Conservation (phyloP, 2,797 vertebrate genomes). For the Takifugu ocellatus region DNA sequence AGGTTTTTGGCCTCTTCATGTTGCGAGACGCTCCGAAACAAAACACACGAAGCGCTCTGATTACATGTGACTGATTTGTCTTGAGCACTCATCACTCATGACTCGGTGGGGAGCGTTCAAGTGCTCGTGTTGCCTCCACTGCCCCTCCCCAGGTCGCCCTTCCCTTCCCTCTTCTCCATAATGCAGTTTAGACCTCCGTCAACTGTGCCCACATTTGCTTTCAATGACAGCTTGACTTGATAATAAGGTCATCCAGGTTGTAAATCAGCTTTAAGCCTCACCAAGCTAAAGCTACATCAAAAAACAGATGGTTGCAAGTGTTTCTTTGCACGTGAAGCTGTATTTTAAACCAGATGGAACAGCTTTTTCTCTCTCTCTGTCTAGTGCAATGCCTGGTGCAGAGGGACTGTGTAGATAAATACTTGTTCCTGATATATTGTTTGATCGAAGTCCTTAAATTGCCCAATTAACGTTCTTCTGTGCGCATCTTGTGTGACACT, state of each 20-base stretch:
- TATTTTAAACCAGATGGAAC: neutral
- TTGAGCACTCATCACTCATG: constrained; percentile 73
- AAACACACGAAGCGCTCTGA: constrained; percentile 83
- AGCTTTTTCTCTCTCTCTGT: neutral
- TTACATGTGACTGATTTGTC: constrained; percentile 62
- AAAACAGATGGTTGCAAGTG: neutral
- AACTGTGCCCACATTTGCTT: constrained; percentile 16
- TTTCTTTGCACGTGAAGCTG: constrained; percentile 17
- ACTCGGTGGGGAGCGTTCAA: constrained; percentile 77
- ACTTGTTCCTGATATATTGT: too few species aligned
- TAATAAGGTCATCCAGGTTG: neutral
- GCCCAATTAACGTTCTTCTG: neutral
- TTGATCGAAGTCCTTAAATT: too few species aligned
- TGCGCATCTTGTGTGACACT: neutral
- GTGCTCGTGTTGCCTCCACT: constrained; percentile 53
- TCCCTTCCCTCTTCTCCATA: constrained; percentile 15
- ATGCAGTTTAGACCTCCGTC: constrained; percentile 13
- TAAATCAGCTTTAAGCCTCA: constrained; percentile 4
- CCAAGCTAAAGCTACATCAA: neutral
- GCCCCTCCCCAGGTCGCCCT: constrained; percentile 20
- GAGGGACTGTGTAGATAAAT: too few species aligned
- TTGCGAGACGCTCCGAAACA: constrained; percentile 81
- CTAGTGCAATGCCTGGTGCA: too few species aligned
- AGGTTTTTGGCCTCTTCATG: constrained; percentile 70
- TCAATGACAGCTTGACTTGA: constrained; percentile 14